These are phyloP conservation scores for Trachelus stipa DNA, from an alignment of 2,888 invertebrate species.

Conservation along the genomic window DNA sequence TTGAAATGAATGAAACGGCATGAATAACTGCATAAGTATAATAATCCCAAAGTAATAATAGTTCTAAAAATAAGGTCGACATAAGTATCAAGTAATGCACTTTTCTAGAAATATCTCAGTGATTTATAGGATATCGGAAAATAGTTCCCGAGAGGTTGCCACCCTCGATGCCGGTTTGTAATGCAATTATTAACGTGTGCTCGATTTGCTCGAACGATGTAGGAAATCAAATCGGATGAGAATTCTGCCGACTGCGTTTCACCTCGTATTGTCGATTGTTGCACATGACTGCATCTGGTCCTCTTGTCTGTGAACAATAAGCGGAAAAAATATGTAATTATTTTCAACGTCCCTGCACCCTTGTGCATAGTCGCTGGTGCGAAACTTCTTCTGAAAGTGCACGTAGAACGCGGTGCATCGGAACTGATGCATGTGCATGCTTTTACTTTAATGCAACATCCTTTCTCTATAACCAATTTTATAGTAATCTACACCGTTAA, in stretches of 20 bases:
- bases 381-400: background rate
- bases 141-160: background rate
- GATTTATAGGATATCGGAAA: background rate
- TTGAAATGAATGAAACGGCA: background rate
- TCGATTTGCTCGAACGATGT: background rate
- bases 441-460: background rate
- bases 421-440: background rate
- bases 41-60: background rate
- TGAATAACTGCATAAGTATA: background rate
- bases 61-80: background rate
- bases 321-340: background rate
- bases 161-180: background rate
- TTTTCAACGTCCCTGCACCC: background rate
- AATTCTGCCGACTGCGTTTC: background rate
- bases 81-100: background rate
- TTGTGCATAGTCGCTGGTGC: background rate
- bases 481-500: background rate
- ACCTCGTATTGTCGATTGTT: background rate
- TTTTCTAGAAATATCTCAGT: background rate
- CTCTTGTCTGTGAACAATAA: background rate
- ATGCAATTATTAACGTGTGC: background rate
- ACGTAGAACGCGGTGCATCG: background rate
- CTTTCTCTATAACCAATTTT: background rate
- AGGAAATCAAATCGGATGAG: background rate
- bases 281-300: background rate